Base-by-base conservation (phyloP, 2,888 invertebrate species). In the Monopis laevigella region DNA sequence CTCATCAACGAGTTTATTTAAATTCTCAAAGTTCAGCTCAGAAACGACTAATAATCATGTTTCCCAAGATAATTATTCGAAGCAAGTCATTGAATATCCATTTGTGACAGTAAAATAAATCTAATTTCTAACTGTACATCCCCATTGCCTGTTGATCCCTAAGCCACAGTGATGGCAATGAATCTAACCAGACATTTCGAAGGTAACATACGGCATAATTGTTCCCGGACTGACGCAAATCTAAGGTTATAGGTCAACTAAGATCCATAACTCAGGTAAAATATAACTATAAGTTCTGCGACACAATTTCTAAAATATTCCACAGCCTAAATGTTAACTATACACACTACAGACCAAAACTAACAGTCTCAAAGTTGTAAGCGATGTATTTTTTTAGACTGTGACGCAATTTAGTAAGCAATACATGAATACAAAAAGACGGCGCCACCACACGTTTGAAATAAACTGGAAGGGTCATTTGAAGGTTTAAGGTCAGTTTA, bases 201-300 rank as follows among this genome's bases (percentile, higher is more conserved):
- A 55, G 59, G 51, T 56, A 54, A 62, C 63, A 59, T 58, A 63
- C 62, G 60, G 59, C 56, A 62, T 73, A 73, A 74, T 75, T 73
- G 65, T 72, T 67, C 66, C 49, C 51, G 59, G 65, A 67, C 72
- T 71, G 73, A 73, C 73, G 73, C 66, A 69, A 62, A 66, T 59
- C 60, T 52, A 44, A 72, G 68, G 49, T 67, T 28, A 71, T 48
- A 59, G 72, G 71, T 52, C 71, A 73, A 63, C 53, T 54, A 53
- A 62, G 64, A 71, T 65, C 56, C 66, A 73, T 73, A 67, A 72
- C 63, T 72, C 66, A 50, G 49, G 48, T 51, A 59, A 49, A 53
- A 53, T 47, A 56, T 53, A 47, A 50, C 29, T 29, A 12, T 36
- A 36, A 4, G 17, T 21, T 36, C 17, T 36, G 21, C 36, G 21